Evolutionary conservation across 2,113 vertebrate genomes (phyloP).

Genomic region (Zapornia atra): DNA sequence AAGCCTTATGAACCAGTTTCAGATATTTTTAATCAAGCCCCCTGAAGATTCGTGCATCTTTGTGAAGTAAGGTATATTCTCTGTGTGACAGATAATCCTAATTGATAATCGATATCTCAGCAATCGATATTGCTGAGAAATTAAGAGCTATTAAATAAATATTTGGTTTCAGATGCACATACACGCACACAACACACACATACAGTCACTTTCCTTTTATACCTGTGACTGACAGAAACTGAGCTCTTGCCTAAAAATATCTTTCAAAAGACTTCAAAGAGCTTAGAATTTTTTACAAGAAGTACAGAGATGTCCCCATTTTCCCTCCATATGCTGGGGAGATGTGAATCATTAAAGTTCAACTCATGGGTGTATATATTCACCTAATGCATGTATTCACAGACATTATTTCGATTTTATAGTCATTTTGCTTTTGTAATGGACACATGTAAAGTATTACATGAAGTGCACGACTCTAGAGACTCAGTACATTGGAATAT

Average conservation of each 20-base stretch:
- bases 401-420: not conserved
- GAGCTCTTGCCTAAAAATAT: slow-evolving; percentile 9
- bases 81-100: not conserved
- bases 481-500: not conserved
- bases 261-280: slow-evolving; percentile 12
- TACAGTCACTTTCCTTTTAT: not conserved
- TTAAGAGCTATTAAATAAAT: not conserved
- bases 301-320: not conserved
- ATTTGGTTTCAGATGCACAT: not conserved
- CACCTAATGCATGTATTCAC: not conserved
- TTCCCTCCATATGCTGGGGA: not conserved
- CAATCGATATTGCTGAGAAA: not conserved
- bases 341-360: not conserved
- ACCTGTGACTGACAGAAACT: not conserved
- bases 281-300: not conserved
- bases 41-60: not conserved
- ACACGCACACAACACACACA: not conserved
- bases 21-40: not conserved
- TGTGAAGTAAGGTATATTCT: not conserved
- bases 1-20: not conserved
- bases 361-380: not conserved
- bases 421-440: not conserved
- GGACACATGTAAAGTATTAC: not conserved
- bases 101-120: not conserved
- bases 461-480: not conserved